Base-by-base conservation (phyloP, 2,888 invertebrate genomes). In the Automeris io region DNA sequence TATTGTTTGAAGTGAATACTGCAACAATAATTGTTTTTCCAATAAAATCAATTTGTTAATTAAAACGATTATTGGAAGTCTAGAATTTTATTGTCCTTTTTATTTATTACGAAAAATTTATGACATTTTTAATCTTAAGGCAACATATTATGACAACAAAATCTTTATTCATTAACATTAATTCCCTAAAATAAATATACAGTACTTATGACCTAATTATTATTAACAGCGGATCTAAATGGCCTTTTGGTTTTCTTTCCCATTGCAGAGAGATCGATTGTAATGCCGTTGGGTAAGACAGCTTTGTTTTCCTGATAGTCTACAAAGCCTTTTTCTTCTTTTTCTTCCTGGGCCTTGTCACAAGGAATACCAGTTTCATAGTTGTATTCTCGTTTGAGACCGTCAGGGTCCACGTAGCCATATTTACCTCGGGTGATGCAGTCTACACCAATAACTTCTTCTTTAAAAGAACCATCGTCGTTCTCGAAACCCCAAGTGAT, bases 401-500 rank as follows among this genome's bases (percentile, higher is more conserved):
- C 95, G 62, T 95, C 95, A 0, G 94, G 94, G 70, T 95, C 94
- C 5, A 94, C 88, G 67, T 95, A 95, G 21, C 95, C 95, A 63
- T 95, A 95, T 63, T 91, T 93, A 33, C 94, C 94, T 46, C 91
- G 89, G 7, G 92, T 92, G 42, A 93, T 72, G 58, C 93, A 93
- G 70, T 95, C 93, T 7, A 89, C 83, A 31, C 95, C 95, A 51
- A 95, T 93, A 5, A 90, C 89, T 80, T 95, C 95, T 67, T 95
- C 95, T 66, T 95, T 95, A 74, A 93, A 95, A 1, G 93, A 92
- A 13, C 95, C 95, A 59, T 95, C 95, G 55, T 95, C 95, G 66
- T 95, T 95, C 72, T 95, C 95, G 61, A 92, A 95, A 34, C 95
- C 95, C 95, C 95, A 95, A 0, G 93, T 92, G 54, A 95, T 95